Percentiles rank a stretch among this genome's conserved stretches.
These are phyloP conservation scores for Pseudotriccus pelzelni DNA, from an alignment of 2,797 vertebrate genomes.

Conservation along the genomic window DNA sequence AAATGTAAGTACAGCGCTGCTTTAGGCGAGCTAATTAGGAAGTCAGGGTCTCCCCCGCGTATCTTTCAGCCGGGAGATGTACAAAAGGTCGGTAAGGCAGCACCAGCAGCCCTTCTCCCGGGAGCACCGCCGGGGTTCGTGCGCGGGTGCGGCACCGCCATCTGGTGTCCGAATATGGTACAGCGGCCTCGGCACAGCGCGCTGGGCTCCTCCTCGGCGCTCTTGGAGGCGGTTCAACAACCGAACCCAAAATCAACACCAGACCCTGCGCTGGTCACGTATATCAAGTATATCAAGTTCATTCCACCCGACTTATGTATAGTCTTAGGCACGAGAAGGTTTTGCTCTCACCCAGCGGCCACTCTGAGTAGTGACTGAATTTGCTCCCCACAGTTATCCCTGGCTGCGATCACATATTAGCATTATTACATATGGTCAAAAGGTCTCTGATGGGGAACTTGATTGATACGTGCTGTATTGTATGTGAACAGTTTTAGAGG, in stretches of 20 bases:
- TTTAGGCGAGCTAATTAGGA: background rate
- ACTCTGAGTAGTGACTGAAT: background rate
- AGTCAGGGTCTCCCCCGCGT: no score
- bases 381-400: background rate
- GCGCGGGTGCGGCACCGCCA: background rate
- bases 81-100: no score
- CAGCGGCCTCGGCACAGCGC: background rate
- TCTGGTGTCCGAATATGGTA: accelerated
- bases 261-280: background rate
- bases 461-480: accelerated
- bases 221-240: no score
- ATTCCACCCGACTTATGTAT: accelerated
- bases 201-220: accelerated
- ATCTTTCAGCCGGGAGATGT: no score
- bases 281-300: accelerated
- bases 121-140: no score
- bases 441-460: background rate
- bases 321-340: accelerated
- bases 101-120: no score
- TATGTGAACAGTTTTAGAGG: background rate
- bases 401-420: no score
- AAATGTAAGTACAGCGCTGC: background rate
- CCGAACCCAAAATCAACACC: no score
- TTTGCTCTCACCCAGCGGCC: background rate
- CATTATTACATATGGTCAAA: background rate